Evolutionary conservation across 2,888 invertebrate species (phyloP), one percentile per base, ranked within the genome.

Genomic region (Lepidocyrtinus sp.): DNA sequence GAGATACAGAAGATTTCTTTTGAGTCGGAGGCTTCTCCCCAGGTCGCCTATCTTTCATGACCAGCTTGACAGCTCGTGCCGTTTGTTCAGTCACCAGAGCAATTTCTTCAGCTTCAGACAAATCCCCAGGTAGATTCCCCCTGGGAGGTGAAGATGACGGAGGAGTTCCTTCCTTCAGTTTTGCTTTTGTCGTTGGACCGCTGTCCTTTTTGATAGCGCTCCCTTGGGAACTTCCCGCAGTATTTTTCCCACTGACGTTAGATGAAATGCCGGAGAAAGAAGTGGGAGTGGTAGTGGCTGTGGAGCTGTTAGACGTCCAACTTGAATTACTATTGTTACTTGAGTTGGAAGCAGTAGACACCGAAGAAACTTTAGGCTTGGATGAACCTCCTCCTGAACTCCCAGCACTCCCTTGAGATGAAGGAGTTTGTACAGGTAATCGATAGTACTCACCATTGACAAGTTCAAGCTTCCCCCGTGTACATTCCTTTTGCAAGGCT

Each of bases 381-480:
- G 36, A 36, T 62, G 72, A 64, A 21, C 50, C 2, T 36, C 22
- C 67, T 68, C 75, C 75, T 2, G 36, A 69, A 46, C 69, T 61
- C 15, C 5, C 22, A 3, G 64, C 24, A 26, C 64, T 64, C 62
- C 63, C 63, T 26, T 19, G 36, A 36, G 65, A 24, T 25, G 45
- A 50, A 7, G 24, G 2, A 21, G 24, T 2, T 5, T 17, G n/a
- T 15, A 74, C 63, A 50, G 72, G 71, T 69, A 73, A 21, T 5
- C 81, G 70, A 71, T 84, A 84, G 45, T 69, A 77, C 25, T 81
- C 84, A 27, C 71, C 84, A 50, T 72, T 73, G 25, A 80, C 77
- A 25, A 82, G 69, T 70, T 83, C 83, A 64, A 83, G 70, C 63
- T 81, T 81, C 21, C 78, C 82, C 27, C 78, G 68, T 17, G 59